Evolutionary conservation across 2,113 vertebrate species (phyloP), one percentile per base, ranked within the genome.

Genomic region (Prochilodus magdalenae): DNA sequence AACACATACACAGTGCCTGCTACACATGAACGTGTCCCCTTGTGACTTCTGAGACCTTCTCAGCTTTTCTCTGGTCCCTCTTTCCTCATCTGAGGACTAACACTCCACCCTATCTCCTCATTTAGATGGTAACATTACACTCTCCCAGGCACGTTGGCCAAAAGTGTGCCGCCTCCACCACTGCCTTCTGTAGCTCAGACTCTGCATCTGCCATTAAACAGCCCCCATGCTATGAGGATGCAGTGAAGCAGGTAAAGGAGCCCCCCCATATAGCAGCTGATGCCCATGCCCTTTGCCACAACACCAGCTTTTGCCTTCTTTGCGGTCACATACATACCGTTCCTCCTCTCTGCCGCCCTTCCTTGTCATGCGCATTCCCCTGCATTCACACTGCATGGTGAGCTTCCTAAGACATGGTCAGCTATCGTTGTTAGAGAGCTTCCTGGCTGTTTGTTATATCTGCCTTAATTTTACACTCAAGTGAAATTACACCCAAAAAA

Each of bases 171-270:
- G 87, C 94, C 91, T 90, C 94, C 85, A 89, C 94, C 93, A 91
- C 95, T 85, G 92, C 90, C 89, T 96, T 97, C 95, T 94, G 92
- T 94, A 97, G 96, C 91, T 93, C 96, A 92, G 94, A 91, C 86
- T 92, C 94, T 91, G 93, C 94, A 90, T 93, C 95, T 87, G 94
- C 96, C 89, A 89, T 94, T 94, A 96, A 95, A 91, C 96, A 97
- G 92, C 97, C 96, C 90, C 97, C 97, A 79, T 95, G 96, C 89
- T 97, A 98, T 90, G 96, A 97, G 94, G 97, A 98, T 94, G 97
- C 97, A 92, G 92, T 98, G 73, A 97, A 97, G 91, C 97, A 97
- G 97, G 96, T 97, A 96, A 94, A 91, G 40, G 49, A 77, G 76
- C 13, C 36, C 81, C 47, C 3, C 51, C 73, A 75, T 72, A 49